Conservation (phyloP, 2,113 vertebrate genomes). For the Rutilus rutilus region DNA sequence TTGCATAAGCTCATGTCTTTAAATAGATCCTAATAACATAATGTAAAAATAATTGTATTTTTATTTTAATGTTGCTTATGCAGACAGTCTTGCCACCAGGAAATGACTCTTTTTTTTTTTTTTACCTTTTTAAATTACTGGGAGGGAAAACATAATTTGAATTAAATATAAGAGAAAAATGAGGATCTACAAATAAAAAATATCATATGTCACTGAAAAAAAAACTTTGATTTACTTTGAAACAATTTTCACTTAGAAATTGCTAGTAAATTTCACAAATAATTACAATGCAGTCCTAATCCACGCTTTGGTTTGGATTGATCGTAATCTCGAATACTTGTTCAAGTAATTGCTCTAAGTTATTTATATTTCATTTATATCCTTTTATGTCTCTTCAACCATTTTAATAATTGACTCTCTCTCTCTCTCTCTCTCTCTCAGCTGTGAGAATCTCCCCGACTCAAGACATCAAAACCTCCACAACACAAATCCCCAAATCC, state of each 20-base stretch:
- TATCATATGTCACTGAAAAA: too few species aligned
- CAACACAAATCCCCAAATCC: conserved; percentile 11
- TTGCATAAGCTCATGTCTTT: neutral
- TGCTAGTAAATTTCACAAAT: too few species aligned
- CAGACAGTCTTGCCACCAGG: neutral
- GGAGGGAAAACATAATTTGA: neutral
- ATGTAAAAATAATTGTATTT: neutral
- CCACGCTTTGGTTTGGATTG: neutral
- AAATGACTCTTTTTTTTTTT: neutral
- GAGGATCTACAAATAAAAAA: neutral
- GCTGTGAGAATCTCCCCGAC: conserved; percentile 55
- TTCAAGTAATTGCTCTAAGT: neutral
- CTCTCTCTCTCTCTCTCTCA: conserved; percentile 52
- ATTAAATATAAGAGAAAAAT: neutral
- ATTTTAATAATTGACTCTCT: conserved; percentile 29
- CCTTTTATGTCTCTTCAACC: neutral
- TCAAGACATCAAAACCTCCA: conserved; percentile 47
- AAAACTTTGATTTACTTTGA: too few species aligned
- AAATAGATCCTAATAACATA: neutral
- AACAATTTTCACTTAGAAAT: too few species aligned
- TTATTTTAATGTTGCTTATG: neutral
- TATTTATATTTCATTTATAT: neutral
- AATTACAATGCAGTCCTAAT: neutral
- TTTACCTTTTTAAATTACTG: neutral
- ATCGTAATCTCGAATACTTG: neutral